Percentiles rank a stretch among this genome's conserved stretches.
Conservation (phyloP, 1,140 invertebrate genomes). For the Euura lappo region DNA sequence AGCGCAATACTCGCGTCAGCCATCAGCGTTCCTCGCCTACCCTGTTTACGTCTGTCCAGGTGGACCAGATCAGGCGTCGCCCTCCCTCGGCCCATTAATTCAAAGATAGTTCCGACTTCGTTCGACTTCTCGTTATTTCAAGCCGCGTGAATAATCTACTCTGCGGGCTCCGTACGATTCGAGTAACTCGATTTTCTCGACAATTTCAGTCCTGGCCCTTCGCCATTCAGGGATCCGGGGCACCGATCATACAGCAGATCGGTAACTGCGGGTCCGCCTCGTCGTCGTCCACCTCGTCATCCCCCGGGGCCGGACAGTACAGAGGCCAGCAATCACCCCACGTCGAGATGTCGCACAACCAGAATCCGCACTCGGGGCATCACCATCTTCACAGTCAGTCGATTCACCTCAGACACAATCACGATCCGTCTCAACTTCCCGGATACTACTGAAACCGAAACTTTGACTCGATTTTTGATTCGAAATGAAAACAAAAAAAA, state of each 20-base stretch:
- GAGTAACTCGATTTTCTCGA: constrained; percentile 2
- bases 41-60: constrained; percentile 54
- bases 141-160: background rate
- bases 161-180: too few species aligned
- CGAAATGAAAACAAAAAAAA: background rate
- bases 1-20: constrained; percentile 14
- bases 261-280: constrained; percentile 48
- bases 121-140: background rate
- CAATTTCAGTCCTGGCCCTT: constrained; percentile 51
- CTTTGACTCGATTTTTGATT: background rate
- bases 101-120: constrained; percentile 34
- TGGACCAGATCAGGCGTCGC: constrained; percentile 47
- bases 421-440: constrained; percentile 44
- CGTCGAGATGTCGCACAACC: constrained; percentile 40
- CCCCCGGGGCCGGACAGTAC: constrained; percentile 37
- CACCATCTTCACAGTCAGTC: constrained; percentile 38
- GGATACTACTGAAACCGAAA: constrained; percentile 39
- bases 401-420: constrained; percentile 42
- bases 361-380: constrained; percentile 21
- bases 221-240: constrained; percentile 41
- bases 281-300: constrained; percentile 36
- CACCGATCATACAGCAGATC: constrained; percentile 44
- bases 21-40: constrained; percentile 32
- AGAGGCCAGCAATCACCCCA: constrained; percentile 39
- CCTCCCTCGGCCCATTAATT: constrained; percentile 32